These are phyloP conservation scores for Gallirallus australis DNA, from an alignment of 2,797 vertebrate genomes.

Conservation along the genomic window DNA sequence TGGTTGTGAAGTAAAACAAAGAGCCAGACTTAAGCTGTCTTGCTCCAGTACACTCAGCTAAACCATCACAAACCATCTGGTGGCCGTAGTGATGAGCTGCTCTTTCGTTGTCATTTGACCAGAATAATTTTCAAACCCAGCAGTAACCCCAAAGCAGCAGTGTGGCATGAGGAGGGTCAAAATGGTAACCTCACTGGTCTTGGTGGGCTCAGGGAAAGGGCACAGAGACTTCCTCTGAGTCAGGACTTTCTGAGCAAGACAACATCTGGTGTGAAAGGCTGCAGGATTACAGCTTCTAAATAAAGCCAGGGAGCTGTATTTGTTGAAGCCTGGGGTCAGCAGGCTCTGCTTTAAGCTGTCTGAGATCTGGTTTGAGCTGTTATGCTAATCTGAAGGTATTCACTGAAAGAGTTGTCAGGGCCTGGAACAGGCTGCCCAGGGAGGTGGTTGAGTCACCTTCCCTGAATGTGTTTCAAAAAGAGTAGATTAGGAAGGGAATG, in stretches of 20 bases:
- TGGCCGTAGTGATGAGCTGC: rapidly evolving
- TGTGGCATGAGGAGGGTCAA: neutral
- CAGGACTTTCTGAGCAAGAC: neutral
- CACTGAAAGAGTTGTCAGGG: no score
- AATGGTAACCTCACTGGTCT: neutral
- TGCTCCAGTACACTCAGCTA: neutral
- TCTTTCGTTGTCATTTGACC: neutral
- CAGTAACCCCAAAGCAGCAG: neutral
- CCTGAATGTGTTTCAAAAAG: no score
- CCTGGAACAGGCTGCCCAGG: no score
- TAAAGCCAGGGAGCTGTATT: neutral
- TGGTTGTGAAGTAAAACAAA: neutral
- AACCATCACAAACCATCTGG: neutral
- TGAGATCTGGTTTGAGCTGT: neutral
- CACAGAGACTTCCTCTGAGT: neutral
- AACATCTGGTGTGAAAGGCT: slow-evolving; percentile 7
- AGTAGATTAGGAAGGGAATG: no score
- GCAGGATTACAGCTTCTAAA: slow-evolving; percentile 38
- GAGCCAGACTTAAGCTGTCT: neutral
- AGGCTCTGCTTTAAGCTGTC: neutral
- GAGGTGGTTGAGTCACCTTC: no score
- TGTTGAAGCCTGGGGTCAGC: neutral
- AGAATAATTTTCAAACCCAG: neutral
- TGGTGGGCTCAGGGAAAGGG: rapidly evolving
- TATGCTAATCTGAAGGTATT: neutral